phyloP scores from a whole-genome alignment of 1,140 invertebrate genomes.

The Zaprionus ghesquierei region DNA sequence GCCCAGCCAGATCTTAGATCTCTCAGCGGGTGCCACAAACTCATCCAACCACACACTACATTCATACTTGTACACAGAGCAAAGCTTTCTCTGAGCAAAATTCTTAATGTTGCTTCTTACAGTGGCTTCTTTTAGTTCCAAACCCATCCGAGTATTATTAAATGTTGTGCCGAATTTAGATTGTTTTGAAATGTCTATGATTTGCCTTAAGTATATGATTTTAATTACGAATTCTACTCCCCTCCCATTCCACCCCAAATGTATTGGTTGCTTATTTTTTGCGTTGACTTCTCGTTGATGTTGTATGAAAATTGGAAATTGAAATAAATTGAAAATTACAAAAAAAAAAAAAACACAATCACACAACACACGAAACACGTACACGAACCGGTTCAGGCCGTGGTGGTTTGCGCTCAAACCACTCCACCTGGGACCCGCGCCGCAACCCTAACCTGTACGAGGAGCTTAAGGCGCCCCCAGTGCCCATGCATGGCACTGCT shows the following conservation, averaged over 20 bases:
- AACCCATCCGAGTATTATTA: constrained; percentile 45
- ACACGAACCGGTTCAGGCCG: constrained; percentile 59
- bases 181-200: constrained; percentile 10
- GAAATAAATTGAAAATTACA: constrained; percentile 45
- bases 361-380: constrained; percentile 28
- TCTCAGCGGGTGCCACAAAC: background rate
- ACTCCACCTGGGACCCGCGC: constrained; percentile 93
- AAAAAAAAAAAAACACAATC: constrained; percentile 38
- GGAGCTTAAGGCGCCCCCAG: constrained; percentile 87
- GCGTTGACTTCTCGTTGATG: constrained; percentile 65
- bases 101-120: constrained; percentile 67
- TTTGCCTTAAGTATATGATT: constrained; percentile 36
- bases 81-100: constrained; percentile 62
- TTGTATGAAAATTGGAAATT: constrained; percentile 79
- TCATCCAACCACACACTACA: constrained; percentile 22
- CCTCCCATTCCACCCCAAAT: constrained; percentile 23
- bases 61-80: constrained; percentile 38
- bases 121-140: constrained; percentile 54
- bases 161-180: constrained; percentile 76
- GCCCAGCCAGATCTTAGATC: constrained; percentile 15
- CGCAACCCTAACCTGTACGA: constrained; percentile 90
- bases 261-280: constrained; percentile 59
- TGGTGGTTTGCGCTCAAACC: constrained; percentile 84
- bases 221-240: constrained; percentile 21
- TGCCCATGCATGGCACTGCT: constrained; percentile 76